Percentiles rank a stretch among this genome's conserved stretches.
Evolutionary conservation across 2,797 vertebrate species (phyloP).

Genomic region (Cossypha dichroa): DNA sequence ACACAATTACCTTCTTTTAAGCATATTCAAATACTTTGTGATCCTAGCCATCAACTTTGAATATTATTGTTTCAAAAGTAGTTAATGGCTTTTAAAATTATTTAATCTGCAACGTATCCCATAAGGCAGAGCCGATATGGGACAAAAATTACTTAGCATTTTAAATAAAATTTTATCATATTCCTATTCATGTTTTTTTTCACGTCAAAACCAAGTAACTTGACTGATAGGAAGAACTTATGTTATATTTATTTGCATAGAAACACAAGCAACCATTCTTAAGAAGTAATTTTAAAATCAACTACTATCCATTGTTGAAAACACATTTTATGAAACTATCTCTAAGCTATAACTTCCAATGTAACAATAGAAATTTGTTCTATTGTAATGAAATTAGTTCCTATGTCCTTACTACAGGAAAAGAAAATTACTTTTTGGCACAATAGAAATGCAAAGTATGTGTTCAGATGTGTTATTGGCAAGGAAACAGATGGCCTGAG

Average conservation of each 20-base stretch:
- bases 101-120: neutral
- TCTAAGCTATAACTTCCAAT: neutral
- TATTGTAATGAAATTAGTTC: neutral
- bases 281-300: neutral
- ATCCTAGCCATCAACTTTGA: neutral
- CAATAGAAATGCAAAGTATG: neutral
- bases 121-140: neutral
- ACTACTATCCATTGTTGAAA: neutral
- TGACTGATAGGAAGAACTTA: neutral
- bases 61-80: neutral
- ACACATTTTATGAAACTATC: neutral
- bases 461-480: neutral
- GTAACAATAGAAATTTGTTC: neutral
- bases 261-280: neutral
- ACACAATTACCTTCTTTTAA: neutral
- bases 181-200: neutral
- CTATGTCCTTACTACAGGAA: neutral
- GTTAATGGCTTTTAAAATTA: neutral
- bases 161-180: neutral
- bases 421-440: neutral
- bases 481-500: neutral
- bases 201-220: neutral
- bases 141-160: neutral
- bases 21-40: neutral
- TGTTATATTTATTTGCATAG: neutral